Evolutionary conservation across 2,797 vertebrate genomes (phyloP).

Genomic region (Crossoptilon crossoptilon): DNA sequence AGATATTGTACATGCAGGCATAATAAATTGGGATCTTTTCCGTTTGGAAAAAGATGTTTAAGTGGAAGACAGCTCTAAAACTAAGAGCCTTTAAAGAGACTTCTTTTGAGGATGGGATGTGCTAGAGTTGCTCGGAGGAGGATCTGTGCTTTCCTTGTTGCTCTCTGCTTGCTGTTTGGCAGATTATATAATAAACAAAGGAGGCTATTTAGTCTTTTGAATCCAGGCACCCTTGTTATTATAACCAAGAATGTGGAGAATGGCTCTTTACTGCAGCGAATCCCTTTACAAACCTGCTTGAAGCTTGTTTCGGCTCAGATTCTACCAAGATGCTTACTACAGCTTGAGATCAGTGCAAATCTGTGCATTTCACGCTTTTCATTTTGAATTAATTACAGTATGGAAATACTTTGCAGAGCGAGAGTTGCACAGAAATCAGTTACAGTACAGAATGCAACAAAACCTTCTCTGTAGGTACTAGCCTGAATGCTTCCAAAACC

Average conservation of each 20-base stretch:
- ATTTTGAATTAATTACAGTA: not conserved
- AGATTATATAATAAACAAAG: conserved; percentile 62
- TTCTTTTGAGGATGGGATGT: not conserved
- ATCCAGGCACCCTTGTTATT: conserved; percentile 34
- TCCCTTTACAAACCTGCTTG: not conserved
- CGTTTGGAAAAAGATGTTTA: conserved; percentile 21
- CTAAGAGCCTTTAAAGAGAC: not conserved
- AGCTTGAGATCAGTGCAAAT: not conserved
- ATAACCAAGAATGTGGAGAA: conserved; percentile 40
- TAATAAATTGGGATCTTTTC: conserved; percentile 33
- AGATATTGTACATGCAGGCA: conserved; percentile 11
- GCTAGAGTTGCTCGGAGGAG: not conserved
- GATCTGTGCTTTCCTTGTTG: conserved; percentile 35
- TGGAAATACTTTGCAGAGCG: not conserved
- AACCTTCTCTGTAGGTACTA: not conserved
- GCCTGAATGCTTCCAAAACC: not conserved
- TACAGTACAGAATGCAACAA: not conserved
- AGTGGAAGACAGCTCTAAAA: conserved; percentile 24
- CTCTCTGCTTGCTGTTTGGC: conserved; percentile 33
- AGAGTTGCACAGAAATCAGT: not conserved
- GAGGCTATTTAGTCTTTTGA: conserved; percentile 55
- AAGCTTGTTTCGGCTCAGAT: not conserved
- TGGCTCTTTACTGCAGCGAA: not conserved
- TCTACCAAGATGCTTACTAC: not conserved
- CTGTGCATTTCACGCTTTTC: not conserved